Conservation (phyloP, 2,797 vertebrate genomes). For the Okamejei kenojei region DNA sequence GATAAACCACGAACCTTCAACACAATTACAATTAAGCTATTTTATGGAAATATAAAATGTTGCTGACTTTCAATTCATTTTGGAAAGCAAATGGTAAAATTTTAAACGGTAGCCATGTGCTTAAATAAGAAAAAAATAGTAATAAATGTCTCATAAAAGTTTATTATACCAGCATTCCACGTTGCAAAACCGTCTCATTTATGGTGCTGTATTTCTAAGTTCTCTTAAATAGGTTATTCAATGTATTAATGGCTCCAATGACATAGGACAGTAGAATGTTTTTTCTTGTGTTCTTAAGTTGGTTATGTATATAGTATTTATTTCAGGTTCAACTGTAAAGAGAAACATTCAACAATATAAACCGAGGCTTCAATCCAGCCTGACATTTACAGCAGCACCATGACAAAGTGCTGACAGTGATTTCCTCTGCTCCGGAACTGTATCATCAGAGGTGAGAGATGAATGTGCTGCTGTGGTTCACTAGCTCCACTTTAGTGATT, state of each 20-base stretch:
- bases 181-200: neutral
- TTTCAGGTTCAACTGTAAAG: slow-evolving; percentile 27
- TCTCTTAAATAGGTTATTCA: neutral
- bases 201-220: neutral
- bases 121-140: neutral
- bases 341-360: slow-evolving; percentile 25
- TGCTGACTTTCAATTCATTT: neutral
- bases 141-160: neutral
- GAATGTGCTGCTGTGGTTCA: neutral
- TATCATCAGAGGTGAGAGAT: slow-evolving; percentile 11
- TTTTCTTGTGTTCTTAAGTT: slow-evolving; percentile 1
- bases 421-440: slow-evolving; percentile 24
- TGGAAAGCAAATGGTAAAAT: neutral
- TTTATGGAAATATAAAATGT: neutral
- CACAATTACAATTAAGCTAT: neutral
- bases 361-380: neutral
- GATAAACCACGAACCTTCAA: neutral
- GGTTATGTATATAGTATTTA: neutral
- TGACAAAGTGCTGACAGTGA: slow-evolving; percentile 31
- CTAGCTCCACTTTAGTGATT: slow-evolving; percentile 19
- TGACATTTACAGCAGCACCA: neutral
- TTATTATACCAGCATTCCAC: neutral
- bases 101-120: neutral
- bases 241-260: neutral
- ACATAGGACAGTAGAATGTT: neutral